Percentiles rank a stretch among this genome's conserved stretches.
Evolutionary conservation across 2,797 vertebrate genomes (phyloP).

Genomic region (Pangasius sanitwongsei): DNA sequence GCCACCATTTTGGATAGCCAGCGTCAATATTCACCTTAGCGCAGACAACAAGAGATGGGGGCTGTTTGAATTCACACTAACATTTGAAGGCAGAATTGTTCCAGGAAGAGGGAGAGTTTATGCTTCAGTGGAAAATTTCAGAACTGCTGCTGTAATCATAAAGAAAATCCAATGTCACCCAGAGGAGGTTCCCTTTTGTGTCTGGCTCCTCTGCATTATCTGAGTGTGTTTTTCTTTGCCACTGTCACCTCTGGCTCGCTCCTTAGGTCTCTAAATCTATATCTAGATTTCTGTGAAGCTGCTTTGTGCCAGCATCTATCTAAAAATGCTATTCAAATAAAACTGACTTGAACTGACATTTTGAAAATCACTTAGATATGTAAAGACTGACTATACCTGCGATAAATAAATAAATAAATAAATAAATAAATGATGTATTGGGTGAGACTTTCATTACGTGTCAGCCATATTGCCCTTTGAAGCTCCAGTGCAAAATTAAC

Average conservation of each 20-base stretch:
- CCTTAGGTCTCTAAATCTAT: not conserved
- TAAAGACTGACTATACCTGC: not conserved
- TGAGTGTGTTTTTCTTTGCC: not conserved
- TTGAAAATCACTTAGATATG: not conserved
- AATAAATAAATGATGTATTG: not conserved
- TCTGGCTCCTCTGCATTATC: not conserved
- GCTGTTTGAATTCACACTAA: not conserved
- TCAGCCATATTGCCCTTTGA: not conserved
- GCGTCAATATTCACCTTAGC: not conserved
- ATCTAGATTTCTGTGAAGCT: not conserved
- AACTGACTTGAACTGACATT: not conserved
- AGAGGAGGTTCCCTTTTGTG: not conserved
- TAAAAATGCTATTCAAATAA: not conserved
- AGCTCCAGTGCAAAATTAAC: not conserved
- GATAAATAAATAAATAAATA: not conserved
- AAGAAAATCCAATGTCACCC: not conserved
- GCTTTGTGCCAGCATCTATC: not conserved
- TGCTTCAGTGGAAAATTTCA: not conserved
- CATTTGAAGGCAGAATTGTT: not conserved
- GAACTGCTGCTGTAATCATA: not conserved
- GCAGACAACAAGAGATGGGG: not conserved
- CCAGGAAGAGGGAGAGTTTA: not conserved
- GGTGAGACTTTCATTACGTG: slow-evolving; percentile 11
- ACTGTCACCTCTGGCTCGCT: not conserved
- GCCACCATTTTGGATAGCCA: not conserved